Evolutionary conservation across 2,888 invertebrate species (phyloP).

Genomic region (Metallyticus violacea): DNA sequence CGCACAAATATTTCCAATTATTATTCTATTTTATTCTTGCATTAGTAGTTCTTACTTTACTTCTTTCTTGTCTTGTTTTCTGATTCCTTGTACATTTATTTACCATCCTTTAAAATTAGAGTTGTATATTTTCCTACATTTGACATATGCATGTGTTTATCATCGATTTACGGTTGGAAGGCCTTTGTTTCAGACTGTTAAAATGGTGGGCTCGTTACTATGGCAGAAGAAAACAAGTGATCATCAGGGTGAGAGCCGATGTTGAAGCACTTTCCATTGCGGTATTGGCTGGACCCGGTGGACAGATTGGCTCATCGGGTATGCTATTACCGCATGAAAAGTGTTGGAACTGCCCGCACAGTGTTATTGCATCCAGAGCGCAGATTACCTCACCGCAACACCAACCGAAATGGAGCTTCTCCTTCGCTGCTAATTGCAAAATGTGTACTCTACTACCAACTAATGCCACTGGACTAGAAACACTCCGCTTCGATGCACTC

Average conservation of each 20-base stretch:
- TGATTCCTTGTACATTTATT: too few relatives aligned
- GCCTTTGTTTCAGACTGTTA: too few relatives aligned
- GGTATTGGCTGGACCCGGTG: not conserved
- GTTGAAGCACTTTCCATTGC: not conserved
- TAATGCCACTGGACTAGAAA: not conserved
- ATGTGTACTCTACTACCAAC: not conserved
- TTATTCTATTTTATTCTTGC: too few relatives aligned
- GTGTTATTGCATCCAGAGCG: not conserved
- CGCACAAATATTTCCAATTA: too few relatives aligned
- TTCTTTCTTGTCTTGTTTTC: too few relatives aligned
- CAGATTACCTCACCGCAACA: not conserved
- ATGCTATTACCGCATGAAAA: not conserved
- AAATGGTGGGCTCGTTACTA: too few relatives aligned
- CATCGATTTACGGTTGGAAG: too few relatives aligned
- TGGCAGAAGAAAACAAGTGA: not conserved
- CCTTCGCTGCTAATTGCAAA: not conserved
- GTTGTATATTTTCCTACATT: too few relatives aligned
- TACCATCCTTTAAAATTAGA: too few relatives aligned
- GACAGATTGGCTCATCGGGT: not conserved
- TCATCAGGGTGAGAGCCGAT: not conserved
- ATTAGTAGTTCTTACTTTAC: too few relatives aligned
- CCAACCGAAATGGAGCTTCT: not conserved
- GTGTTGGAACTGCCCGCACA: not conserved
- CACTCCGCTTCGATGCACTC: not conserved
- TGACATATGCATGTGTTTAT: too few relatives aligned